Percentiles rank a stretch among this genome's conserved stretches.
Conservation (phyloP, 2,113 vertebrate genomes). For the Chaetodon trifascialis region DNA sequence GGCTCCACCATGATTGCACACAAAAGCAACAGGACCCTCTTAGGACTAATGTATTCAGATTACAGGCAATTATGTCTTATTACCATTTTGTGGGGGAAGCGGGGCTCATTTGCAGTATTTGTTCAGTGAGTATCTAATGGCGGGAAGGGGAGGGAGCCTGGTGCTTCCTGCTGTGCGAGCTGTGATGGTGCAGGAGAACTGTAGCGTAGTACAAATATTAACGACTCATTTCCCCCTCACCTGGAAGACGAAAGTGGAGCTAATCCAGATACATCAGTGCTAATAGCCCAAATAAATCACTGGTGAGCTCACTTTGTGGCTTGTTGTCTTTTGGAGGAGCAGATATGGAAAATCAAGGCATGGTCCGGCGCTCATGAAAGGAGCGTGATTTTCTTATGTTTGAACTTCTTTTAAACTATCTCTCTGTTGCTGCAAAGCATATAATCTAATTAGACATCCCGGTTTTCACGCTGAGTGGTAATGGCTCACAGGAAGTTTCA, state of each 20-base stretch:
- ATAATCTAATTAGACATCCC: constrained; percentile 11
- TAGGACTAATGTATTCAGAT: constrained; percentile 77
- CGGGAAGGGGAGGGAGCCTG: constrained; percentile 49
- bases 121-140: constrained; percentile 62
- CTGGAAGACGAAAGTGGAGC: constrained; percentile 66
- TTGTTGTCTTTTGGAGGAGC: constrained; percentile 63
- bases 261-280: constrained; percentile 72
- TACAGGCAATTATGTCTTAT: constrained; percentile 74
- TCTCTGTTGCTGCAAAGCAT: constrained; percentile 19
- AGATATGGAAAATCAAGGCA: constrained; percentile 55
- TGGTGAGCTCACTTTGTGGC: constrained; percentile 45
- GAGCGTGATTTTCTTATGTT: constrained; percentile 11
- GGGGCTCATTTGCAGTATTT: constrained; percentile 71
- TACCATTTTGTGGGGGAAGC: constrained; percentile 69
- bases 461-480: not conserved
- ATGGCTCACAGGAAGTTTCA: constrained; percentile 28
- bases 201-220: constrained; percentile 68
- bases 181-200: constrained; percentile 66
- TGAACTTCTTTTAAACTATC: constrained; percentile 33
- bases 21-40: constrained; percentile 70
- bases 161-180: constrained; percentile 64
- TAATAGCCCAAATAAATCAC: constrained; percentile 77
- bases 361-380: constrained; percentile 43
- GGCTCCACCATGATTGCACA: constrained; percentile 63
- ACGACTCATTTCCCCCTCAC: constrained; percentile 71